Evolutionary conservation across 92 coral and sea anemone genomes (phyloP).

Genomic region (Siderastrea radians): DNA sequence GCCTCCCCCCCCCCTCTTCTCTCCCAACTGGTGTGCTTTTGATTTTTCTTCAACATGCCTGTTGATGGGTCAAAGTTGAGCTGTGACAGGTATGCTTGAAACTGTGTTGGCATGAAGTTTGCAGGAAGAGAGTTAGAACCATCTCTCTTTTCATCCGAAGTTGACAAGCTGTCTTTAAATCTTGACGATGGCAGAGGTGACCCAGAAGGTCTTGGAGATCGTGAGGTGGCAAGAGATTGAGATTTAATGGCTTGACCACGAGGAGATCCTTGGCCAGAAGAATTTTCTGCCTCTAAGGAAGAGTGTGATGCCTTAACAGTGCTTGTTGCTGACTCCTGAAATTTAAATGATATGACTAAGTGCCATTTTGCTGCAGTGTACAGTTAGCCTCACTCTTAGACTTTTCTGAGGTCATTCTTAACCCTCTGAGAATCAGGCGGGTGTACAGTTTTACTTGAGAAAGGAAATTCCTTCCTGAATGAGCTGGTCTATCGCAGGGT

Average conservation of each 20-base stretch:
- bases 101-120: constrained; percentile 65
- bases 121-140: constrained; percentile 31
- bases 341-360: not conserved
- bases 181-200: constrained; percentile 48
- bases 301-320: constrained; percentile 6
- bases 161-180: constrained; percentile 19
- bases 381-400: too few relatives aligned
- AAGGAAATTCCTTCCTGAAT: too few relatives aligned
- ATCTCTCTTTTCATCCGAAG: constrained; percentile 33
- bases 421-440: too few relatives aligned
- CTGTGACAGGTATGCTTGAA: constrained; percentile 77
- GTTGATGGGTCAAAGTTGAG: constrained; percentile 74
- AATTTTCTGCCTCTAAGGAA: constrained; percentile 31
- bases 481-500: too few relatives aligned
- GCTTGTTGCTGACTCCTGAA: constrained; percentile 33
- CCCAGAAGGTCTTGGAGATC: constrained; percentile 50
- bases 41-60: constrained; percentile 31
- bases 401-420: too few relatives aligned
- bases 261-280: constrained; percentile 35
- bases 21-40: too few relatives aligned
- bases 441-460: too few relatives aligned
- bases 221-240: constrained; percentile 32
- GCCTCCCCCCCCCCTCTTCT: not conserved
- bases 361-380: too few relatives aligned
- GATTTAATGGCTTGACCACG: constrained; percentile 32